A percentile compares a stretch with the other conserved stretches of the same genome.
Evolutionary conservation across 2,797 vertebrate genomes (phyloP).

Genomic region (Sebastes iracundus): DNA sequence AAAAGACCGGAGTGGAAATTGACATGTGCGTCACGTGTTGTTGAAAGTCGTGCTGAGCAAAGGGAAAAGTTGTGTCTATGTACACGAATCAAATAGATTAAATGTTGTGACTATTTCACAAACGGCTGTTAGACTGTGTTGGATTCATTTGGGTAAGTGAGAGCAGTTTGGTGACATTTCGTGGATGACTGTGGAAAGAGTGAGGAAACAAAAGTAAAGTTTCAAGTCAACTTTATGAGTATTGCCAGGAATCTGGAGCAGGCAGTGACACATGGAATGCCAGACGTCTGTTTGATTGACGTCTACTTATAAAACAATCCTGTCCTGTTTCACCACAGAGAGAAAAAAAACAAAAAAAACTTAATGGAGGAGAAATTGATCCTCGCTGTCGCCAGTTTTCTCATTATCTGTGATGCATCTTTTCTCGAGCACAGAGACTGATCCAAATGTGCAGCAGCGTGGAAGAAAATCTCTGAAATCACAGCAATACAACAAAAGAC

Average conservation of each 20-base stretch:
- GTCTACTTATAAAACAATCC: not conserved
- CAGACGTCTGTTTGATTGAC: slow-evolving; percentile 5
- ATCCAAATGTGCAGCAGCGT: not conserved
- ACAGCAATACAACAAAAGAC: not conserved
- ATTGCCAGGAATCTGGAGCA: not conserved
- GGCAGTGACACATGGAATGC: not conserved
- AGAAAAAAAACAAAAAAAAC: no score
- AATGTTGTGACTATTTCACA: no score
- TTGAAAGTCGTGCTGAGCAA: no score
- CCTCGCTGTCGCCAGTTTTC: not conserved
- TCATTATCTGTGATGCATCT: slow-evolving; percentile 4
- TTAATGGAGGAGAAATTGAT: slow-evolving; percentile 9
- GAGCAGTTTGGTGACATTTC: no score
- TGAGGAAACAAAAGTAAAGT: not conserved
- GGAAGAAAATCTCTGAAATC: not conserved
- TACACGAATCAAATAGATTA: no score
- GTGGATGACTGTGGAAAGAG: not conserved
- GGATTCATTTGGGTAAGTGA: not conserved
- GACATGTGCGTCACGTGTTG: rapidly evolving
- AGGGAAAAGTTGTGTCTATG: no score
- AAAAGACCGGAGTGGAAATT: no score
- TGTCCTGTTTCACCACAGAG: not conserved
- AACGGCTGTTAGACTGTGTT: no score
- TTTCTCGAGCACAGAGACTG: not conserved
- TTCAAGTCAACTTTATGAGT: not conserved